Percentiles rank a stretch among this genome's conserved stretches.
Conservation (phyloP, 1,140 invertebrate genomes). For the Apis mellifera region DNA sequence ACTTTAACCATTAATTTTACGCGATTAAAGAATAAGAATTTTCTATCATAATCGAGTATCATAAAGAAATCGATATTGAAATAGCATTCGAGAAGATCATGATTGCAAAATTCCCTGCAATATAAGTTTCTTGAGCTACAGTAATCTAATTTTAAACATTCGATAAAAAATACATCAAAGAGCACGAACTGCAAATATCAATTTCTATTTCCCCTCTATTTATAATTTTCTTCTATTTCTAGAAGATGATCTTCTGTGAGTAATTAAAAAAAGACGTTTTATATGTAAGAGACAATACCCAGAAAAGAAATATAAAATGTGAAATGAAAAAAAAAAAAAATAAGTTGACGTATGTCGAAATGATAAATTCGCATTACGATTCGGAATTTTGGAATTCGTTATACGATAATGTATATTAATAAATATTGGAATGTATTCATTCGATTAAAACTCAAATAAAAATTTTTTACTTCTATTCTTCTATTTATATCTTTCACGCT, state of each 20-base stretch:
- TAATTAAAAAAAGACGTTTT: too few species aligned
- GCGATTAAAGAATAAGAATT: not conserved
- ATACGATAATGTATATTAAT: too few species aligned
- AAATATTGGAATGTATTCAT: too few species aligned
- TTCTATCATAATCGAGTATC: not conserved
- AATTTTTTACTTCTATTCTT: too few species aligned
- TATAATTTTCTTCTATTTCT: not conserved
- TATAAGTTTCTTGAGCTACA: not conserved
- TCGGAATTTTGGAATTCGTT: too few species aligned
- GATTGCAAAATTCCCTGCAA: not conserved
- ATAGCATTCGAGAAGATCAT: not conserved
- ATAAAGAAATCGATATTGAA: not conserved
- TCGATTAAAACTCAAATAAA: too few species aligned
- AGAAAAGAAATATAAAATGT: too few species aligned
- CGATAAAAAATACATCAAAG: not conserved
- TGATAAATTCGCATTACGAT: too few species aligned
- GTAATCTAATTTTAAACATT: not conserved
- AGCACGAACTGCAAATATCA: not conserved
- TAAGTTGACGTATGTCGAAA: too few species aligned
- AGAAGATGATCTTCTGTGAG: accelerated
- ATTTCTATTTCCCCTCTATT: not conserved
- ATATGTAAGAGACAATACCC: not conserved
- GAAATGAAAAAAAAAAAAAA: too few species aligned
- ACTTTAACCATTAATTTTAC: not conserved
- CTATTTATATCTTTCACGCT: too few species aligned